phyloP scores from a whole-genome alignment of 2,797 vertebrate species.

The Arctocebus calabarensis region DNA sequence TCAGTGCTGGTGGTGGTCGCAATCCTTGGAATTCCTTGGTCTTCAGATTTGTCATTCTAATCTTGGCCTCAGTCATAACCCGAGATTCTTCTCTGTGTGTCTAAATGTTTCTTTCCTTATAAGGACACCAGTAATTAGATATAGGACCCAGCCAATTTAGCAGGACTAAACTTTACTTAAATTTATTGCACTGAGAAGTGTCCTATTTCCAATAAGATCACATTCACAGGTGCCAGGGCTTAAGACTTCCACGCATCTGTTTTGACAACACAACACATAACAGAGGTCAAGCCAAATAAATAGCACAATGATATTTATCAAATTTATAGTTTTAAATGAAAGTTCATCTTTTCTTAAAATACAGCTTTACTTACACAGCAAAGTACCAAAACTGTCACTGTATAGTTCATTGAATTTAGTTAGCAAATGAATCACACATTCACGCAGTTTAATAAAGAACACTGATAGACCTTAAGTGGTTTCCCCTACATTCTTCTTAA shows the following conservation, averaged over 20 bases:
- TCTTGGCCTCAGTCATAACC: background rate
- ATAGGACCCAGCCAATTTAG: background rate
- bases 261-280: background rate
- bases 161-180: background rate
- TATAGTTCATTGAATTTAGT: background rate
- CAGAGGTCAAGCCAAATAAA: background rate
- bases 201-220: background rate
- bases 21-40: background rate
- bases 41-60: too few relatives aligned
- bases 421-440: background rate
- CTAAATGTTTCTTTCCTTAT: background rate
- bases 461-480: background rate
- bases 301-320: background rate
- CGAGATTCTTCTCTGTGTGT: background rate
- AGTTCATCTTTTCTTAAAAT: background rate
- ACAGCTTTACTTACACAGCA: background rate
- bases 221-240: background rate
- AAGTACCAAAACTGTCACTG: background rate
- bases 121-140: background rate
- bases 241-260: background rate
- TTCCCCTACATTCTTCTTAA: background rate
- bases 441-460: background rate
- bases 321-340: background rate
- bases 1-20: rapidly evolving
- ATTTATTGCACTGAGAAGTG: background rate